These are phyloP conservation scores for Aelia acuminata DNA, from an alignment of 2,888 invertebrate genomes.

Conservation along the genomic window DNA sequence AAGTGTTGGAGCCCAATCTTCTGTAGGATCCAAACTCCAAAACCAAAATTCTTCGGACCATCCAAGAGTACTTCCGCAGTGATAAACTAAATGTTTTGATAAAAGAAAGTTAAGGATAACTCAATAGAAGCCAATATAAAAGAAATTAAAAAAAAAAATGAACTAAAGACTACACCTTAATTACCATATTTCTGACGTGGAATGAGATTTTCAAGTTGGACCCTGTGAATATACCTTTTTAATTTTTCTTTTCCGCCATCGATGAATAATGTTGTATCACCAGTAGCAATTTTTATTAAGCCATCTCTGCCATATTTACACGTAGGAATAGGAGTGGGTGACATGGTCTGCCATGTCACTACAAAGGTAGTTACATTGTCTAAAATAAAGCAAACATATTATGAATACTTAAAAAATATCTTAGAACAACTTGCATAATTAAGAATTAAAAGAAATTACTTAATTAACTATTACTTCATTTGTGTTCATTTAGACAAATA, in stretches of 20 bases:
- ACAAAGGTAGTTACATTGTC: conserved; percentile 79
- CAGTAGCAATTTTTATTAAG: conserved; percentile 70
- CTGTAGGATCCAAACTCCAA: conserved; percentile 77
- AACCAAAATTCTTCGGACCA: conserved; percentile 89
- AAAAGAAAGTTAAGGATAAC: background rate
- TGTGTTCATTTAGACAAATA: background rate
- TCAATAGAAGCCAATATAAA: background rate
- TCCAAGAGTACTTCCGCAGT: conserved; percentile 83
- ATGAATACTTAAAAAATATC: background rate
- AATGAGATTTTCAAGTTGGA: conserved; percentile 75
- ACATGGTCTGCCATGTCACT: conserved; percentile 87
- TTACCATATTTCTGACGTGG: conserved; percentile 78
- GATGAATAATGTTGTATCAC: conserved; percentile 76
- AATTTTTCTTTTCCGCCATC: conserved; percentile 80
- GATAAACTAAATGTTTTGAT: conserved; percentile 75
- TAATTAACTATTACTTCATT: background rate
- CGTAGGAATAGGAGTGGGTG: conserved; percentile 76
- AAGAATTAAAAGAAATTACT: background rate
- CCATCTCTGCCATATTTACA: conserved; percentile 82
- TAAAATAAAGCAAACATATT: conserved; percentile 68
- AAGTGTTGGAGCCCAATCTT: conserved; percentile 84
- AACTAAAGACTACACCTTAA: background rate
- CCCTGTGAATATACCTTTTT: conserved; percentile 85
- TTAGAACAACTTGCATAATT: background rate
- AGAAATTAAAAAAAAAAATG: background rate